These are phyloP conservation scores for Coenobita brevimanus DNA, from an alignment of 1,140 invertebrate genomes.

Conservation along the genomic window DNA sequence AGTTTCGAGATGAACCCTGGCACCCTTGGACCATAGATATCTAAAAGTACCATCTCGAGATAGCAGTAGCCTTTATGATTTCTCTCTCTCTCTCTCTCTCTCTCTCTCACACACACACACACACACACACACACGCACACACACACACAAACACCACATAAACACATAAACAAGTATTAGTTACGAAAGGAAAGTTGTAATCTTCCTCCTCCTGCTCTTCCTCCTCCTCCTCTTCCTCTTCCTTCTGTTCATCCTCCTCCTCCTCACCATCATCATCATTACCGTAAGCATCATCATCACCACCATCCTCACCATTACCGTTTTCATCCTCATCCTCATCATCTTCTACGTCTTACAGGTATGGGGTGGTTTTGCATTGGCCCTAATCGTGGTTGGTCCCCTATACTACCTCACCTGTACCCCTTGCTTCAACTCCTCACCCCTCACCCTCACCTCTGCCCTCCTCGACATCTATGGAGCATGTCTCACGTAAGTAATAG, in stretches of 20 bases:
- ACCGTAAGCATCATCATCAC: too few relatives aligned
- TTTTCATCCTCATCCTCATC: background rate
- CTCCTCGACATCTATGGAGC: background rate
- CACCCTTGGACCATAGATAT: too few relatives aligned
- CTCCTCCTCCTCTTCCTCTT: background rate
- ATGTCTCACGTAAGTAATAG: background rate
- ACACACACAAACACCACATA: too few relatives aligned
- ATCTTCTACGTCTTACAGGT: background rate
- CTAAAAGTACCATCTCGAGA: too few relatives aligned
- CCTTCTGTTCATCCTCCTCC: too few relatives aligned
- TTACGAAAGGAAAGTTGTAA: too few relatives aligned
- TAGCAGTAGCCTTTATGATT: background rate
- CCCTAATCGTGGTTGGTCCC: background rate
- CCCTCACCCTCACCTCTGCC: background rate
- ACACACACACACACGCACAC: conserved; percentile 19
- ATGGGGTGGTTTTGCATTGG: background rate
- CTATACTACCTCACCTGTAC: background rate
- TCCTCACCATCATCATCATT: too few relatives aligned
- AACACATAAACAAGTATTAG: background rate
- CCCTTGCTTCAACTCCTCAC: too few relatives aligned
- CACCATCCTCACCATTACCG: too few relatives aligned
- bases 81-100: too few relatives aligned
- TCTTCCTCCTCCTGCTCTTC: background rate
- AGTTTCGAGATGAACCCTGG: too few relatives aligned
- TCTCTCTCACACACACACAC: conserved; percentile 2